These are phyloP conservation scores for Goniozus legneri DNA, from an alignment of 1,140 invertebrate genomes.

Conservation along the genomic window DNA sequence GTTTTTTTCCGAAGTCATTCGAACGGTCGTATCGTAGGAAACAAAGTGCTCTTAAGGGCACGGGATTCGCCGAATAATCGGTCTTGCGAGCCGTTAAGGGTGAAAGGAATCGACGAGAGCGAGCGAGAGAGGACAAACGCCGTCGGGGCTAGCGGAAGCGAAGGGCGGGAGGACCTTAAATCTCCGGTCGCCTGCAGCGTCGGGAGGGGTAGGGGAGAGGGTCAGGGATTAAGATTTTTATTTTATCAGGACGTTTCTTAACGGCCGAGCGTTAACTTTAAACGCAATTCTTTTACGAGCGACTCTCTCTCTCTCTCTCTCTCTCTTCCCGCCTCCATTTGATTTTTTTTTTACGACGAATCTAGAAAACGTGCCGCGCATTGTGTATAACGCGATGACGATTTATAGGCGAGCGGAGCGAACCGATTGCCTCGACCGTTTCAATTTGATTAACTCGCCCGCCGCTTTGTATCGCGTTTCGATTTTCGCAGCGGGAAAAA, in stretches of 20 bases:
- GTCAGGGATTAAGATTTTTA: constrained; percentile 48
- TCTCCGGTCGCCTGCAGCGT: constrained; percentile 26
- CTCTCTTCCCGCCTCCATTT: too few species aligned
- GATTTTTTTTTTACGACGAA: constrained; percentile 35
- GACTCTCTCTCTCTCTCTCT: constrained; percentile 3
- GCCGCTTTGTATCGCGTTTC: too few species aligned
- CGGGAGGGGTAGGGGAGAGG: too few species aligned
- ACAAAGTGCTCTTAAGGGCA: constrained; percentile 12
- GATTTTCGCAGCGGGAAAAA: too few species aligned
- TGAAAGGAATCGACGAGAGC: constrained; percentile 10
- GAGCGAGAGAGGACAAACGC: too few species aligned
- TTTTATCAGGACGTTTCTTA: constrained; percentile 40
- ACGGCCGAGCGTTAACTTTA: constrained; percentile 33
- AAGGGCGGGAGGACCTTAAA: constrained; percentile 34
- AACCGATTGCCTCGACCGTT: too few species aligned
- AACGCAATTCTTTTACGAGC: constrained; percentile 45
- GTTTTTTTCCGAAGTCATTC: too few species aligned
- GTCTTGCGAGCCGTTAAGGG: constrained; percentile 17
- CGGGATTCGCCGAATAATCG: constrained; percentile 19
- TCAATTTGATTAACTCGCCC: too few species aligned
- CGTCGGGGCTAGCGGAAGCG: constrained; percentile 2
- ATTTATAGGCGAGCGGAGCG: too few species aligned
- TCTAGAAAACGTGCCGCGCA: too few species aligned
- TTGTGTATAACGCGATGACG: too few species aligned
- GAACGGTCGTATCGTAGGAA: too few species aligned